Evolutionary conservation across 2,888 invertebrate genomes (phyloP), one percentile per base, ranked within the genome.

Genomic region (Parapristionchus giblindavisi): DNA sequence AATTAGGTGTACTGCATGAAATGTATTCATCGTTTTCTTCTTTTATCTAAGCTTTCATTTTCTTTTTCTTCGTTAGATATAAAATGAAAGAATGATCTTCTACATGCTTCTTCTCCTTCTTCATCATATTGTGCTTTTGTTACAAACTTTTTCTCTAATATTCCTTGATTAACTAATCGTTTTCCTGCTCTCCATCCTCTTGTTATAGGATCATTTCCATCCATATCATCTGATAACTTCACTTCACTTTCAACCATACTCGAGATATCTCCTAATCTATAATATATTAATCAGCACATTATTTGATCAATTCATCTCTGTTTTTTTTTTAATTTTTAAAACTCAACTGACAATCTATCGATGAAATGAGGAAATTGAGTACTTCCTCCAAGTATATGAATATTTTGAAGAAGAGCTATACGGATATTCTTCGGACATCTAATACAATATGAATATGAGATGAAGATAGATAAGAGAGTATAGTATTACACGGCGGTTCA

Each of bases 321-420:
- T n/a, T 34, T 5, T 6, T 63, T 24, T 38, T n/a, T 17, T 3
- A 34, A 43, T 34, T 14, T 34, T 8, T 17, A 11, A 34, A 38
- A 3, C 8, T 60, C 38, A 71, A 77, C 78, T 75, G 4, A 81
- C 72, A 95, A 89, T 82, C 94, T 90, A 34, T 95, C 92, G 81
- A 92, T 90, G 87, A 96, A 95, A 5, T 95, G 95, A 0, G 93
- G 92, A 88, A 98, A 94, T 38, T 92, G 92, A 92, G 72, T 94
- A 93, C 90, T 91, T 14, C 92, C 92, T 1, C 99, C 99, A 40
- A 93, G 93, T 21, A 96, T 90, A 60, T 96, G 89, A 78, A 98
- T 93, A 80, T 91, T 91, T 36, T 86, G 92, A 56, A 93, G 91
- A 78, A 99, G 91, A 88, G 92, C 92, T 14, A 93, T 92, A 83